Base-by-base conservation (phyloP, 1,140 invertebrate genomes). In the Reticulitermes speratus region DNA sequence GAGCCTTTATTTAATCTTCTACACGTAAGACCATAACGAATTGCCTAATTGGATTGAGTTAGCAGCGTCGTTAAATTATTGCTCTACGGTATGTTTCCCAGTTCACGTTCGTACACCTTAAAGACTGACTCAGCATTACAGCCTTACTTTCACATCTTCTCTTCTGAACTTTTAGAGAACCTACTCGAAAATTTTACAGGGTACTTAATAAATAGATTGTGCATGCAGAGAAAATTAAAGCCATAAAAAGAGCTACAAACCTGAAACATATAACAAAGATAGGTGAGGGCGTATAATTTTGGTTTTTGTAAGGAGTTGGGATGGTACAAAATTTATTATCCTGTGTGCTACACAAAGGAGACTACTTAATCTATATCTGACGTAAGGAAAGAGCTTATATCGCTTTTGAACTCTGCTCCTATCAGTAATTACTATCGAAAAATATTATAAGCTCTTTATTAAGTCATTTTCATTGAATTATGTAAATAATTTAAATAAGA, bases 201-300 rank as follows among this genome's bases (percentile, higher is more conserved):
- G n/a, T 9, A n/a, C 65, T 75, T 75, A 75, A 75, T 75, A 75
- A 75, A 75, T 75, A 75, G 65, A 75, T 75, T 75, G 25, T 75
- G 65, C 65, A 25, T 75, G 65, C 25, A 75, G 65, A 75, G 65
- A 75, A 75, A 75, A 75, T 75, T 75, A 30, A 75, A 75, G 65
- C 25, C 65, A 75, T 75, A 75, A 75, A 75, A 75, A 30, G 25
- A 16, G 25, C 65, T 75, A 75, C 65, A 75, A 75, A 75, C 65
- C 65, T 75, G 65, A 75, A n/a, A 75, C 65, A 25, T 75, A 75
- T 75, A 75, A 75, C 65, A 30, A 75, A 30, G 65, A 75, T 75
- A 75, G 65, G 25, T n/a, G n/a, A 75, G 65, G 65, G 65, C n/a
- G 2, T 30, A 75, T 75, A 75, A 75, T 75, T n/a, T 25, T n/a